Evolutionary conservation across 1,140 invertebrate genomes (phyloP), one percentile per base, ranked within the genome.

Genomic region (Zelostemma sp.): DNA sequence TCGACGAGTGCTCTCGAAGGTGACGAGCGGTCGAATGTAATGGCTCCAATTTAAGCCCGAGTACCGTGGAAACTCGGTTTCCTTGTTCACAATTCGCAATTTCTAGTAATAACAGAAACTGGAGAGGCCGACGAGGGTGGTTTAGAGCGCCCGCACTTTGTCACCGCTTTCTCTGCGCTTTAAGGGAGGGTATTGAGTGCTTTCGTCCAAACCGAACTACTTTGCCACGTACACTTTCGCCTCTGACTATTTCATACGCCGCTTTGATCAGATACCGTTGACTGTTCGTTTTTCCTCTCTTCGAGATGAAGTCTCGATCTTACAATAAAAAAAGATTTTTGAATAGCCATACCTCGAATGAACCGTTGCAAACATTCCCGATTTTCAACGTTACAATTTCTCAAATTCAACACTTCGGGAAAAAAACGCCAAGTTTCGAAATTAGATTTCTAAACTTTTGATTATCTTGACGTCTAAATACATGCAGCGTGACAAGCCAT

Each of bases 41-140:
- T 15, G 40, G 40, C 15, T 41, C 40, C 40, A 41, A 41, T 41
- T 41, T 15, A 14, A 41, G 40, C 2, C 9, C 9, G 35, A 38
- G 35, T 2, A 12, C 15, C 14, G 40, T 41, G 15, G n/a, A 41
- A 41, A 41, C 14, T 41, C 40, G 11, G 40, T 15, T 41, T 41
- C 40, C 40, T 41, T 41, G 40, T 41, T 41, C 40, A 41, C 40
- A 14, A 41, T 15, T 12, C 14, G 40, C 40, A 41, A 41, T 41
- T 41, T 41, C 40, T 41, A 41, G 40, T 41, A 41, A 41, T 41
- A 41, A 41, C 40, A 41, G 14, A 15, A 41, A 15, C 40, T 15
- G 14, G 40, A 41, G 40, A 41, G 40, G 11, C 14, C 21, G 14
- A 8, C 40, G 14, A 41, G 40, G 40, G n/a, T 41, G 40, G 11